Conservation (phyloP, 2,888 invertebrate genomes). For the Napeogenes inachia region DNA sequence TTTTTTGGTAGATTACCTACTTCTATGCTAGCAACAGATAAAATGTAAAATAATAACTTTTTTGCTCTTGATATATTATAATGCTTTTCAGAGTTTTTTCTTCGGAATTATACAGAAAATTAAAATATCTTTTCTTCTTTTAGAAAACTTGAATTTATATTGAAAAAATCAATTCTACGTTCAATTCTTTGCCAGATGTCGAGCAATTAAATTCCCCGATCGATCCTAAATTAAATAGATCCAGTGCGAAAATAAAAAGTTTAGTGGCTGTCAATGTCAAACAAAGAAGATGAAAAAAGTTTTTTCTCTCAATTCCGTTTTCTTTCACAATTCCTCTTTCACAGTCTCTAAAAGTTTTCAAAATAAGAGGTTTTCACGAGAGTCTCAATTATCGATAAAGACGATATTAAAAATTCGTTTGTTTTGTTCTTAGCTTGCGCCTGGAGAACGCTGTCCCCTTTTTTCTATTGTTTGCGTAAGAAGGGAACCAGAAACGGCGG, state of each 20-base stretch:
- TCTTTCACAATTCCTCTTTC: constrained; percentile 73
- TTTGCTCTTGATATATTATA: no score
- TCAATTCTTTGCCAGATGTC: constrained; percentile 61
- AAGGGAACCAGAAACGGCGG: constrained; percentile 64
- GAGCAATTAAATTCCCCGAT: constrained; percentile 61
- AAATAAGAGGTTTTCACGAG: constrained; percentile 75
- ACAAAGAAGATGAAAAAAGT: constrained; percentile 78
- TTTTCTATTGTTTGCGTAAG: constrained; percentile 72
- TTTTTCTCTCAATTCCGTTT: constrained; percentile 73
- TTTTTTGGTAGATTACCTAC: no score
- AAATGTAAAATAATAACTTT: no score
- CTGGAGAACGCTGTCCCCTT: constrained; percentile 66
- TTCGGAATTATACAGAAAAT: no score
- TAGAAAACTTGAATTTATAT: constrained; percentile 24
- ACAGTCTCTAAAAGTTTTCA: constrained; percentile 74
- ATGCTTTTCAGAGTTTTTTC: no score
- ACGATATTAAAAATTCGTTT: constrained; percentile 78
- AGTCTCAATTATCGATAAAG: constrained; percentile 78
- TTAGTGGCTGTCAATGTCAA: constrained; percentile 76
- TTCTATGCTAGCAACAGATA: no score
- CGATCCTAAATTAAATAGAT: constrained; percentile 74
- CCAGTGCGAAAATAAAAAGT: constrained; percentile 72
- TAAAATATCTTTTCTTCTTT: background rate
- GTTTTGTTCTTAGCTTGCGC: constrained; percentile 74
- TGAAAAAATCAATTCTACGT: constrained; percentile 53